Evolutionary conservation across 2,113 vertebrate species (phyloP), one percentile per base, ranked within the genome.

Genomic region (Oreochromis niloticus): DNA sequence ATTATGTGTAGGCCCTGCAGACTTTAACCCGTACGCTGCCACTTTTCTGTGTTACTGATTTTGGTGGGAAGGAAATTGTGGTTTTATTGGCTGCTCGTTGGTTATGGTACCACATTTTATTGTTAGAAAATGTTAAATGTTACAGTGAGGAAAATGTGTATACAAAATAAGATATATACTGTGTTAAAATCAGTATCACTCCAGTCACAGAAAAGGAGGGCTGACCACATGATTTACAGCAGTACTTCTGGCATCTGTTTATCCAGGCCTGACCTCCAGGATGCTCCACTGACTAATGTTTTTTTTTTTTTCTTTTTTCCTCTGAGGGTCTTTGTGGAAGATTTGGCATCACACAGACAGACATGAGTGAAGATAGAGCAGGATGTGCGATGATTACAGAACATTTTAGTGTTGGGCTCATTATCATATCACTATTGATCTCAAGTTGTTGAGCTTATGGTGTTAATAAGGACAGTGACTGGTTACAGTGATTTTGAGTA

Each of bases 271-370:
- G 22, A 56, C 54, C 54, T 56, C 11, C 54, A 7, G 22, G 22
- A 56, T 0, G 2, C 22, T 56, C 54, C 22, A 24, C 11, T 54
- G 54, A 24, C 11, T 56, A 24, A 24, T 24, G 54, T 24, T 56
- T 24, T 7, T 13, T 4, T 4, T 0, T 0, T 0, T 9, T 24
- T 22, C 50, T 3, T 4, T 5, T 22, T 24, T 24, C 2, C 22
- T 7, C 22, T 56, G 13, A 56, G 54, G 54, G 22, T 56, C 10
- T 56, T 56, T 56, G 54, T 56, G 22, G 54, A 56, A 22, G 54
- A 56, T 24, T 24, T 24, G 11, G 54, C 54, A 56, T 56, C 22
- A 56, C 54, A 56, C 22, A 56, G 22, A 27, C 54, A 13, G 22
- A 56, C 54, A 7, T 4, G 22, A 56, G 54, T 7, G 54, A 56